Conservation (phyloP, 2,888 invertebrate genomes). For the Venustoraphidia nigricollis region DNA sequence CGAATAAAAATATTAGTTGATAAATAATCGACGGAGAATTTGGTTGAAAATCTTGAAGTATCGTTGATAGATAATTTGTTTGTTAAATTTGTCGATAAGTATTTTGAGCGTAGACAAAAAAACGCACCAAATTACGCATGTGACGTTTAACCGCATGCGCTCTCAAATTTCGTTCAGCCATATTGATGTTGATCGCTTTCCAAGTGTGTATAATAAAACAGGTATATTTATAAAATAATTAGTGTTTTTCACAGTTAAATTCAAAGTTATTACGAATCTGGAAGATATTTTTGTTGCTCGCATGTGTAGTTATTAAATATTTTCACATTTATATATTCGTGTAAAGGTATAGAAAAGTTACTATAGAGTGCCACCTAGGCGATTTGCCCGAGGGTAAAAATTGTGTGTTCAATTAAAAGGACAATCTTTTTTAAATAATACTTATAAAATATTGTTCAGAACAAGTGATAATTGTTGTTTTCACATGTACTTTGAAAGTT, state of each 20-base stretch:
- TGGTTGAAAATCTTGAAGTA: no score
- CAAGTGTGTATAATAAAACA: slow-evolving; percentile 17
- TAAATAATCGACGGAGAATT: no score
- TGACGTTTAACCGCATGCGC: slow-evolving; percentile 20
- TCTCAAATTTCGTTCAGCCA: slow-evolving; percentile 30
- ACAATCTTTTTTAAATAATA: no score
- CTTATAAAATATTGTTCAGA: no score
- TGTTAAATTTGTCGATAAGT: not conserved
- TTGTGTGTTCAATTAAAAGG: slow-evolving; percentile 5
- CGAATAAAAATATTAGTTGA: no score
- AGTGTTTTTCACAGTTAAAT: no score
- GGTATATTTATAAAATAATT: slow-evolving; percentile 1
- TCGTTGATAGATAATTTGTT: not conserved
- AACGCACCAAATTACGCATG: not conserved
- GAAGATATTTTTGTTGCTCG: no score
- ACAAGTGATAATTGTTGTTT: no score
- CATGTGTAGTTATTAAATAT: no score
- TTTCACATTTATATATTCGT: not conserved
- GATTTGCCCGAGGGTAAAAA: slow-evolving; percentile 12
- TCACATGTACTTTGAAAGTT: no score
- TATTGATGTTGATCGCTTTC: slow-evolving; percentile 30
- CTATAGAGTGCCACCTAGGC: slow-evolving; percentile 16
- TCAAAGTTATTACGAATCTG: no score
- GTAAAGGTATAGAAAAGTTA: not conserved
- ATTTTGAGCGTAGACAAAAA: not conserved